Conservation (phyloP, 2,797 vertebrate genomes). For the Acestrorhynchus altus region DNA sequence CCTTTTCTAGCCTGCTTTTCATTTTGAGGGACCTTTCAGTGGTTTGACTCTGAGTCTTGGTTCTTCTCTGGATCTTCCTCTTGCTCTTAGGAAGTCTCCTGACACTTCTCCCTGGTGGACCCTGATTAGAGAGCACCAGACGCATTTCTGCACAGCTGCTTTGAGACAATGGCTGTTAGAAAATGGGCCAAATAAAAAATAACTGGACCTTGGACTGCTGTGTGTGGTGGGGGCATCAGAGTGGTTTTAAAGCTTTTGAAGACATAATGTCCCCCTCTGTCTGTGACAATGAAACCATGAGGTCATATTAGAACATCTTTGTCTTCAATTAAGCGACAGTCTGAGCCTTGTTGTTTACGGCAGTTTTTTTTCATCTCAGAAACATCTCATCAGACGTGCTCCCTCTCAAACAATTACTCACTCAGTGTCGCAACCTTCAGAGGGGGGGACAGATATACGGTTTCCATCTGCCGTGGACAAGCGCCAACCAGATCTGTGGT, state of each 20-base stretch:
- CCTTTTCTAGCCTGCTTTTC: too few species aligned
- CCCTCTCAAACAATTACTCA: neutral
- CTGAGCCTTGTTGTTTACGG: neutral
- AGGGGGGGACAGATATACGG: neutral
- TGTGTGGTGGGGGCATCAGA: neutral
- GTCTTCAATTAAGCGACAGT: neutral
- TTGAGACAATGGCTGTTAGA: neutral
- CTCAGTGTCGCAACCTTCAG: neutral
- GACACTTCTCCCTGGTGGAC: neutral
- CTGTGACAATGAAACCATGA: neutral
- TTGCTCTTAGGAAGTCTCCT: neutral
- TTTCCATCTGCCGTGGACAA: neutral
- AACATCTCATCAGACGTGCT: neutral
- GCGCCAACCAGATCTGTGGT: neutral
- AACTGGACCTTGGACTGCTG: neutral
- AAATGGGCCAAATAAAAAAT: neutral
- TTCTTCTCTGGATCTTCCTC: neutral
- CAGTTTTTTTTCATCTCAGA: neutral
- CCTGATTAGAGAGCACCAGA: neutral
- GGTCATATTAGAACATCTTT: neutral
- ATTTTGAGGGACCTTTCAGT: too few species aligned
- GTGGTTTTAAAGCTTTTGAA: neutral
- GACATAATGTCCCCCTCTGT: neutral
- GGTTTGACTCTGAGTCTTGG: neutral
- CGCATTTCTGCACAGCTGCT: neutral